Conservation (phyloP, 2,888 invertebrate genomes). For the Osmoderma eremita region DNA sequence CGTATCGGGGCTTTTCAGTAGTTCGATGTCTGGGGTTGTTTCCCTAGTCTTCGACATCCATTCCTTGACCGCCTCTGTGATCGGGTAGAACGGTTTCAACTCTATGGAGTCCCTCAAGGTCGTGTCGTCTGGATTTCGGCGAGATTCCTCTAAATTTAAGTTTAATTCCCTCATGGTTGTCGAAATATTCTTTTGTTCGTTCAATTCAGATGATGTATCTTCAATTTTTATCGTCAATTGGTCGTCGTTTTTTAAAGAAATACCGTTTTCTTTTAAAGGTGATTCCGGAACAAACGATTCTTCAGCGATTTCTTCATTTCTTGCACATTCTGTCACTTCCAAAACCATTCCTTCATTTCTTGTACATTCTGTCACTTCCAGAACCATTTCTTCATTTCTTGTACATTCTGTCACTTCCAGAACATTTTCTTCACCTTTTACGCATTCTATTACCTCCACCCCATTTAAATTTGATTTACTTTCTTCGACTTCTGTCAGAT, state of each 20-base stretch:
- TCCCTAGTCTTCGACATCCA: conserved; percentile 67
- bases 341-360: not conserved
- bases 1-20: conserved; percentile 61
- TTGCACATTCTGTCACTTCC: not conserved
- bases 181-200: too few relatives aligned
- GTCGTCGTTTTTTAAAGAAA: conserved; percentile 10
- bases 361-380: not conserved
- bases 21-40: conserved; percentile 61
- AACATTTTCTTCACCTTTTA: not conserved
- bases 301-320: not conserved
- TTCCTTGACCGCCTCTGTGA: conserved; percentile 70
- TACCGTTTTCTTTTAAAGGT: not conserved
- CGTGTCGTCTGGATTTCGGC: not conserved
- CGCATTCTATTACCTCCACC: not conserved
- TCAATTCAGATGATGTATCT: too few relatives aligned
- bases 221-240: conserved; percentile 1
- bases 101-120: conserved; percentile 1
- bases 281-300: too few relatives aligned
- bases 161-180: too few relatives aligned
- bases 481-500: too few relatives aligned
- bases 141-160: not conserved
- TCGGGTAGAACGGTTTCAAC: conserved; percentile 59
- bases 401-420: too few relatives aligned
- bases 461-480: too few relatives aligned
- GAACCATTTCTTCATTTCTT: conserved; percentile 8